Conservation (phyloP, 1,140 invertebrate species). For the Schlechtendalia chinensis region DNA sequence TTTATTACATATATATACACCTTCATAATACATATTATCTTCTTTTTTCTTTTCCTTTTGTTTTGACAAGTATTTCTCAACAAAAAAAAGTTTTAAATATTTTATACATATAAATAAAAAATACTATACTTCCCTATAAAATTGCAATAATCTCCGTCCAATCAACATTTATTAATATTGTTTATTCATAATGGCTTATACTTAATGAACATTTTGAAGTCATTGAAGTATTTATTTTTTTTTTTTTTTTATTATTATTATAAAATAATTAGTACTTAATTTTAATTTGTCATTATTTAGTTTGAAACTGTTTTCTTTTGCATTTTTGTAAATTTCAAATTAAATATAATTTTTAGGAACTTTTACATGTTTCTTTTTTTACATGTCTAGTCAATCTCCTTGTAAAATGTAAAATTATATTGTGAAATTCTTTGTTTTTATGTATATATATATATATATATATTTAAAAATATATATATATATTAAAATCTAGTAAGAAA, state of each 20-base stretch:
- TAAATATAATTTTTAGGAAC: background rate
- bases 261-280: too few species aligned
- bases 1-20: slow-evolving; percentile 3
- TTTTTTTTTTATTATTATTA: too few species aligned
- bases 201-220: background rate
- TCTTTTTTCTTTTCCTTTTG: background rate
- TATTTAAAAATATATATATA: background rate
- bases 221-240: background rate
- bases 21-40: too few species aligned
- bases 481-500: background rate
- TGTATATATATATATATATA: background rate
- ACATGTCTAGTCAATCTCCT: slow-evolving; percentile 1
- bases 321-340: background rate
- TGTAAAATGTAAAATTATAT: background rate
- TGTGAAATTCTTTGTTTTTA: too few species aligned
- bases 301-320: too few species aligned
- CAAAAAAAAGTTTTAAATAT: background rate
- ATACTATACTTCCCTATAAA: background rate
- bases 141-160: slow-evolving; percentile 15
- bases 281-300: too few species aligned
- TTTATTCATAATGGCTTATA: slow-evolving; percentile 1
- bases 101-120: background rate
- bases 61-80: background rate
- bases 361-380: background rate
- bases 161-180: background rate